A percentile compares a stretch with the other conserved stretches of the same genome.
Evolutionary conservation across 2,797 vertebrate species (phyloP).

Genomic region (Poecilia wingei): DNA sequence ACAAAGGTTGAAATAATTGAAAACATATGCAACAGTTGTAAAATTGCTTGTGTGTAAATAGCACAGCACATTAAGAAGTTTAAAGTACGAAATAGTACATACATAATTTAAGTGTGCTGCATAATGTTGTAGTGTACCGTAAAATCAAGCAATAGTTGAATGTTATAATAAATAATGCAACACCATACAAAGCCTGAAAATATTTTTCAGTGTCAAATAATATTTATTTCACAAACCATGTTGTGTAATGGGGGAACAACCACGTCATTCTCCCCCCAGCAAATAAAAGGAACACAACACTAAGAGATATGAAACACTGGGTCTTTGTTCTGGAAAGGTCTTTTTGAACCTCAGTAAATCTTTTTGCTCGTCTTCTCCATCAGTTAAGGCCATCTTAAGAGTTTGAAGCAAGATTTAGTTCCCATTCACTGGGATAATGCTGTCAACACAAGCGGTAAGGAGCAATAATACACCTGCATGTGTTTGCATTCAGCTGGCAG

Average conservation of each 20-base stretch:
- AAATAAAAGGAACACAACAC: not conserved
- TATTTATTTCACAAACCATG: not conserved
- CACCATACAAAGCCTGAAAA: not conserved
- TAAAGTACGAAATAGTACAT: not conserved
- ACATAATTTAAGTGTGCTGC: not conserved
- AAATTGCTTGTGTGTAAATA: not conserved
- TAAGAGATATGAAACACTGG: not conserved
- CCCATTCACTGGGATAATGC: not conserved
- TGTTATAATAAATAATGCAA: not conserved
- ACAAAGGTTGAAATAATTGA: not conserved
- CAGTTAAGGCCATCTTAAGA: not conserved
- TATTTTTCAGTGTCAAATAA: not conserved
- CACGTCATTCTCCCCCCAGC: not conserved
- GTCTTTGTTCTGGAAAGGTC: not conserved
- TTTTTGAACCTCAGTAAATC: not conserved
- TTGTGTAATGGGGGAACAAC: not conserved
- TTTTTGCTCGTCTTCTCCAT: not conserved
- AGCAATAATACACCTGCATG: not conserved
- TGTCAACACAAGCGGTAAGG: not conserved
- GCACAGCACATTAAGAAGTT: not conserved
- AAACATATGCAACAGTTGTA: not conserved
- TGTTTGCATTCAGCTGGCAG: not conserved
- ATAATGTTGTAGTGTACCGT: not conserved
- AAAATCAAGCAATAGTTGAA: not conserved
- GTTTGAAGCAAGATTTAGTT: not conserved